phyloP scores from a whole-genome alignment of 2,797 vertebrate genomes.

The Buceros bicornis region DNA sequence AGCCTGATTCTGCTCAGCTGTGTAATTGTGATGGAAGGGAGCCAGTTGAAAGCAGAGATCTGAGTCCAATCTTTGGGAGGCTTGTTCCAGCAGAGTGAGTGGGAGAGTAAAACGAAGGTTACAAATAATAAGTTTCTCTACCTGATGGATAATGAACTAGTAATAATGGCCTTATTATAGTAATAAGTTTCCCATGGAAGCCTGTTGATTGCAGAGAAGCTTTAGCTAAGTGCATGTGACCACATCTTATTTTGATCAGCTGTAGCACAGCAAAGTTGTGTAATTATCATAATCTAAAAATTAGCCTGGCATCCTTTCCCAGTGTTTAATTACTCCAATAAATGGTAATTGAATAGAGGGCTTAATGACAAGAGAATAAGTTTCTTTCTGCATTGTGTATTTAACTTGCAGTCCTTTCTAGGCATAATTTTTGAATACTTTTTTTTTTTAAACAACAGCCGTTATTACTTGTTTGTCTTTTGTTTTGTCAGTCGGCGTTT shows the following conservation, averaged over 20 bases:
- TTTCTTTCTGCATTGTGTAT: conserved; percentile 78
- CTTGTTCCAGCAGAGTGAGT: conserved; percentile 79
- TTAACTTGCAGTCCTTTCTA: conserved; percentile 72
- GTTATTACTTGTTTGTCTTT: conserved; percentile 54
- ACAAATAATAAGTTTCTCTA: conserved; percentile 82
- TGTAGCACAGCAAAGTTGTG: conserved; percentile 89
- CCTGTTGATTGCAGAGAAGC: conserved; percentile 77
- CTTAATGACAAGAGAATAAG: conserved; percentile 82
- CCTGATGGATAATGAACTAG: conserved; percentile 84
- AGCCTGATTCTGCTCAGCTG: conserved; percentile 86
- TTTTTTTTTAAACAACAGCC: conserved; percentile 45
- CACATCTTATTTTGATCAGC: conserved; percentile 88
- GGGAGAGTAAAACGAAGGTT: conserved; percentile 69
- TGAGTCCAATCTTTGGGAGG: conserved; percentile 82
- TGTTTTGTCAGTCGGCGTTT: conserved; percentile 46
- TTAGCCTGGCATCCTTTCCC: conserved; percentile 90
- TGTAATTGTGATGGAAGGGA: conserved; percentile 93
- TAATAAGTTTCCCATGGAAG: conserved; percentile 66
- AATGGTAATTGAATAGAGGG: conserved; percentile 84
- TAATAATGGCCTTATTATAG: conserved; percentile 78
- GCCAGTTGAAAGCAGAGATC: conserved; percentile 84
- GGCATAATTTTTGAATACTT: conserved; percentile 56
- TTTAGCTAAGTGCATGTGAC: conserved; percentile 80
- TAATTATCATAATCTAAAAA: conserved; percentile 96
- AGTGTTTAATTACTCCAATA: conserved; percentile 91